A percentile compares a stretch with the other conserved stretches of the same genome.
phyloP scores from a whole-genome alignment of 2,113 vertebrate species.

The Zapus hudsonius region DNA sequence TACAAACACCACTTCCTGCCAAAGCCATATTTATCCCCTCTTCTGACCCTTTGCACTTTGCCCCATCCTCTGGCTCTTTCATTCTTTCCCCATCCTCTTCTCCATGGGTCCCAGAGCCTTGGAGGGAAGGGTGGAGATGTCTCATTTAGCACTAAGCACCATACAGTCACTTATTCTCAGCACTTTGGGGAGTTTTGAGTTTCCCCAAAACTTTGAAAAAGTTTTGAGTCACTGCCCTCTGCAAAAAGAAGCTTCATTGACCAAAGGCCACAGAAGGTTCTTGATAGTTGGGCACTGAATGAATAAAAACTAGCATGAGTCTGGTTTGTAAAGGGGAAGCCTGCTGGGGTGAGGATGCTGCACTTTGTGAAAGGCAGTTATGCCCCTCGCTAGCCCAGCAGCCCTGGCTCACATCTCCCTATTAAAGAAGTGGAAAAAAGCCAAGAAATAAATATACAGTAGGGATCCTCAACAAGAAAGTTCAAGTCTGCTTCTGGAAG shows the following conservation, averaged over 20 bases:
- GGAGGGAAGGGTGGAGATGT: no score
- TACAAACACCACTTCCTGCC: neutral
- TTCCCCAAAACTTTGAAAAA: no score
- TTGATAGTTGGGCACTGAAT: no score
- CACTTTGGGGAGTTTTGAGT: no score
- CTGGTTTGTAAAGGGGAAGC: neutral
- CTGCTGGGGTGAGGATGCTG: neutral
- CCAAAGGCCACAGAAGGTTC: no score
- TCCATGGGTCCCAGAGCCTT: neutral
- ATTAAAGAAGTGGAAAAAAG: neutral
- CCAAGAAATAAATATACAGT: neutral
- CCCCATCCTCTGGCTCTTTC: no score
- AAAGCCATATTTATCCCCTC: neutral
- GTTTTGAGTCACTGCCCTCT: no score
- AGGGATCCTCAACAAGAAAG: neutral
- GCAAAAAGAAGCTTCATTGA: neutral
- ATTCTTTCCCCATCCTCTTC: neutral
- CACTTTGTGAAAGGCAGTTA: neutral
- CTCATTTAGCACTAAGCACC: neutral
- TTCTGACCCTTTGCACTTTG: neutral
- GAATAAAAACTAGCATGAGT: neutral
- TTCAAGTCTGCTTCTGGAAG: neutral
- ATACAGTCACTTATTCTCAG: no score
- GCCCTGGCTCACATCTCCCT: neutral
- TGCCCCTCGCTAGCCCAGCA: no score